Conservation (phyloP, 2,113 vertebrate species). For the Paracanthobrama guichenoti region DNA sequence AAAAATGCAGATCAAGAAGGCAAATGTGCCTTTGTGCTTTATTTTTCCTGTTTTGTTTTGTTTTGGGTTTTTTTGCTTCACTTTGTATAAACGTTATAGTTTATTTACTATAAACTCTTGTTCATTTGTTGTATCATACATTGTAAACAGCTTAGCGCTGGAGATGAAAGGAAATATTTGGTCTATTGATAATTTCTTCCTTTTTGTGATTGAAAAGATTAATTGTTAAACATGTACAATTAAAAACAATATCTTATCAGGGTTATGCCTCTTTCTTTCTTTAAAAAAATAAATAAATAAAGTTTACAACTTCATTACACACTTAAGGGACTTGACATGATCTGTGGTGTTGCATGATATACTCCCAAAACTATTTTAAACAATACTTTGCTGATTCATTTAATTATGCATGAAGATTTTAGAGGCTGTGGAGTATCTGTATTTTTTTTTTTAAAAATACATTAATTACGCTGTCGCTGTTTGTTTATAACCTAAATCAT, state of each 20-base stretch:
- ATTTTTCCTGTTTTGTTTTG: not conserved
- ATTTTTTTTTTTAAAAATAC: not conserved
- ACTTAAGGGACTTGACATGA: not conserved
- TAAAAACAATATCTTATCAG: constrained; percentile 23
- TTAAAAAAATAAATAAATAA: too few relatives aligned
- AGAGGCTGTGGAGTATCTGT: not conserved
- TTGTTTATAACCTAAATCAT: not conserved
- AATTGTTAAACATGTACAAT: constrained; percentile 42
- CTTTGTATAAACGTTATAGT: constrained; percentile 39
- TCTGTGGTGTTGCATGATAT: not conserved
- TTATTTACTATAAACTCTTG: constrained; percentile 33
- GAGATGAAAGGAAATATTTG: constrained; percentile 47
- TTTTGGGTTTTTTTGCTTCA: not conserved
- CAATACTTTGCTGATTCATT: not conserved
- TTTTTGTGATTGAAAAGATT: constrained; percentile 28
- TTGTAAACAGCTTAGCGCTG: constrained; percentile 32
- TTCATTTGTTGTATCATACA: constrained; percentile 46
- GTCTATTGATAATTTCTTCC: not conserved
- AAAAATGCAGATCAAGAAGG: not conserved
- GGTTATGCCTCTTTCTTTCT: not conserved
- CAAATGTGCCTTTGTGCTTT: not conserved
- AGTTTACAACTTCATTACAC: constrained; percentile 16
- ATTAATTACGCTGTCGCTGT: not conserved
- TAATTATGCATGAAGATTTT: too few relatives aligned
- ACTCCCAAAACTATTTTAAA: too few relatives aligned